These are phyloP conservation scores for Taurulus bubalis DNA, from an alignment of 2,113 vertebrate species.

Conservation along the genomic window DNA sequence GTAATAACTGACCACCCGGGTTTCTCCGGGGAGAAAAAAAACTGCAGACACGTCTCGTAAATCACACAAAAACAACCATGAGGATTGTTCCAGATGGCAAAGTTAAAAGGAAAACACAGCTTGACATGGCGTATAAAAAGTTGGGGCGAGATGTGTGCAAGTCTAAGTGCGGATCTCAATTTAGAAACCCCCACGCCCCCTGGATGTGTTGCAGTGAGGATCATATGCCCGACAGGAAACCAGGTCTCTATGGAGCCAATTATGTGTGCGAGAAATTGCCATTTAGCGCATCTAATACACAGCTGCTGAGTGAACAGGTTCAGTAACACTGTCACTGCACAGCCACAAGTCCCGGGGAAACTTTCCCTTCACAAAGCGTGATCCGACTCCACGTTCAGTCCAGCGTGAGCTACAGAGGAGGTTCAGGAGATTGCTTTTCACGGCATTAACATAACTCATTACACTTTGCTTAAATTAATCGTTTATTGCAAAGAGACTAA, in stretches of 20 bases:
- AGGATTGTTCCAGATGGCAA: not conserved
- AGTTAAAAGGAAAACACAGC: constrained; percentile 26
- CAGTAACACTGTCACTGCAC: constrained; percentile 37
- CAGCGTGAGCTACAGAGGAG: not conserved
- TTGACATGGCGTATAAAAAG: constrained; percentile 31
- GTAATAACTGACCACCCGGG: not conserved
- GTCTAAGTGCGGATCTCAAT: constrained; percentile 41
- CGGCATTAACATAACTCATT: not conserved
- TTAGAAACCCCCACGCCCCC: constrained; percentile 13
- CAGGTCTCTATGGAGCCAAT: constrained; percentile 74
- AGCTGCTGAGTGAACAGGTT: constrained; percentile 67
- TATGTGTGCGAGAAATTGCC: constrained; percentile 69
- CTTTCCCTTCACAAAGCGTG: constrained; percentile 27
- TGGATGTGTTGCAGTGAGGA: constrained; percentile 29
- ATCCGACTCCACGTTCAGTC: not conserved
- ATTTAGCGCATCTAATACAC: constrained; percentile 76
- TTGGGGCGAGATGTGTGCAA: constrained; percentile 28
- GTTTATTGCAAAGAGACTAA: not conserved
- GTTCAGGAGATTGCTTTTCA: not conserved
- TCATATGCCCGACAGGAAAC: constrained; percentile 59
- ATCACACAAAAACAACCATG: constrained; percentile 15
- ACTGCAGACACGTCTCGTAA: constrained; percentile 25
- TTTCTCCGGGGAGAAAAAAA: constrained; percentile 1
- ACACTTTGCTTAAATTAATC: constrained; percentile 10
- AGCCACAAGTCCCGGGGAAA: constrained; percentile 32